These are phyloP conservation scores for Pachyseris speciosa DNA, from an alignment of 64 coral and sea anemone species.

Conservation along the genomic window DNA sequence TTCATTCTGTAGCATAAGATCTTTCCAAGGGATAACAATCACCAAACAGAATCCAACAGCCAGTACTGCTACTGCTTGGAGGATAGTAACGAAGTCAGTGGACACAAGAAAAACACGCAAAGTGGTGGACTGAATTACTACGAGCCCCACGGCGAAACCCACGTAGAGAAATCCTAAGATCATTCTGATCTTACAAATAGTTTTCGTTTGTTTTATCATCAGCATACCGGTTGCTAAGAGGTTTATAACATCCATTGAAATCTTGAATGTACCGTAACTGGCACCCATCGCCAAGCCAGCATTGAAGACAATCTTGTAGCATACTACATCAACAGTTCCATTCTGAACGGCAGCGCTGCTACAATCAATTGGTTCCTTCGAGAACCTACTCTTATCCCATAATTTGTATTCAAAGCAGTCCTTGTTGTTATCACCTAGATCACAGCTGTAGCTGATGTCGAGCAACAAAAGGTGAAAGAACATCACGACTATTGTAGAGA, in stretches of 20 bases:
- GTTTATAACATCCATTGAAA: not conserved
- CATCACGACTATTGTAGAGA: not conserved
- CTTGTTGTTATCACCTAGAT: not conserved
- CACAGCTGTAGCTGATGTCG: not conserved
- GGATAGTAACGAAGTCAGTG: not conserved
- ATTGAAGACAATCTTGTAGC: constrained; percentile 43
- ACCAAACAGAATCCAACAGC: not conserved
- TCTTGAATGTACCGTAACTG: constrained; percentile 19
- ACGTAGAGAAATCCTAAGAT: not conserved
- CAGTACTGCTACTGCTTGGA: not conserved
- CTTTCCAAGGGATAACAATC: not conserved
- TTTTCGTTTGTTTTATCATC: not conserved
- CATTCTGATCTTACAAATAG: not conserved
- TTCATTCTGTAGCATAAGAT: not conserved
- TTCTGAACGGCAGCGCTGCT: not conserved
- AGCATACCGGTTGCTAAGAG: not conserved
- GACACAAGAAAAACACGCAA: not conserved
- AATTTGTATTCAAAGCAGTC: constrained; percentile 31
- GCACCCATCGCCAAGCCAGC: not conserved
- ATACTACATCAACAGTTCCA: not conserved
- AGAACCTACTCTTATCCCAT: not conserved
- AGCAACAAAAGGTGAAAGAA: not conserved
- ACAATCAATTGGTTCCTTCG: not conserved
- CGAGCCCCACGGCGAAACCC: too few relatives aligned
- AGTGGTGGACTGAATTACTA: not conserved